Evolutionary conservation across 2,113 vertebrate genomes (phyloP).

Genomic region (Pongo abelii): DNA sequence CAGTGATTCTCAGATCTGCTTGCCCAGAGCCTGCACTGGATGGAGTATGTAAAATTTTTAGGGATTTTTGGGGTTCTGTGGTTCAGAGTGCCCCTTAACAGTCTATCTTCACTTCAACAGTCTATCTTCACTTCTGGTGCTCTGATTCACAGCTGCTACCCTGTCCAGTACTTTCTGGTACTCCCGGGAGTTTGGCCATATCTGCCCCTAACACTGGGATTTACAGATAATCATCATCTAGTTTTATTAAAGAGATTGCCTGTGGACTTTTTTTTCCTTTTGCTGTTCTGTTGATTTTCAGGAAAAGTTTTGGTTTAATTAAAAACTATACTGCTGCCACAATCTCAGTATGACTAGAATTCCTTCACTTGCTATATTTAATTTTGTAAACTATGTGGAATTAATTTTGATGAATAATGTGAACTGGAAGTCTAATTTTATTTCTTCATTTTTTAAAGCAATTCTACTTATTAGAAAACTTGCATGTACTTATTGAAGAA

Average conservation of each 20-base stretch:
- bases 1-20: neutral
- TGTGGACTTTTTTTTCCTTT: neutral
- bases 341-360: neutral
- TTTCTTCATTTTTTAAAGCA: neutral
- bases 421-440: neutral
- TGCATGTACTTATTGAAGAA: neutral
- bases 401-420: neutral
- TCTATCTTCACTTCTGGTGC: neutral
- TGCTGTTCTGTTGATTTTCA: neutral
- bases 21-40: neutral
- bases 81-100: too few relatives aligned
- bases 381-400: neutral
- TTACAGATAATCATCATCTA: neutral
- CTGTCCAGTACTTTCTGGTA: too few relatives aligned
- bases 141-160: accelerated
- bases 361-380: neutral
- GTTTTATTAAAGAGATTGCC: neutral
- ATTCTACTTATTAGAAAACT: neutral
- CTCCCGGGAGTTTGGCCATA: neutral
- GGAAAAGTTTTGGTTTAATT: neutral
- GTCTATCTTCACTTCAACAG: neutral
- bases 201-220: neutral
- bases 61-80: neutral
- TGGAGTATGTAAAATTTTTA: neutral
- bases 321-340: neutral